Evolutionary conservation across 2,888 invertebrate genomes (phyloP), one percentile per base, ranked within the genome.

Genomic region (Physocephala rufipes): DNA sequence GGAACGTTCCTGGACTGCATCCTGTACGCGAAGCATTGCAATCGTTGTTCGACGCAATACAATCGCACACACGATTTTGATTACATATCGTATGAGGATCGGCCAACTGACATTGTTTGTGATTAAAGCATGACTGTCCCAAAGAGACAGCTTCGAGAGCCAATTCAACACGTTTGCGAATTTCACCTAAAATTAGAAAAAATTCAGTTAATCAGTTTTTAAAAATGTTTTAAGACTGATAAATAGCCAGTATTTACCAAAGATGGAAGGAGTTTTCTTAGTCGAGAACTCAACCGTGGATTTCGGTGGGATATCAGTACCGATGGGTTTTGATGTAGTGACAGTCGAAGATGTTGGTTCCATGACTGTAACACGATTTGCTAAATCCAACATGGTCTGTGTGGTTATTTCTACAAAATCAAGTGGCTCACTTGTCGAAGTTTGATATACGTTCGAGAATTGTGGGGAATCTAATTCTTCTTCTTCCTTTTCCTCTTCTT

Each of bases 1-100:
- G 94, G 85, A 95, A 96, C 19, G 95, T 96, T 73, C 94, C 94
- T 19, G 91, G 90, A 76, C 93, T 90, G 82, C 96, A 96, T 58
- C 95, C 95, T 69, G 91, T 90, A 78, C 90, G 90, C 63, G 89
- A 87, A 0, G 94, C 93, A 21, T 91, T 90, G 85, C 95, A 95
- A 64, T 77, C 79, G n/a, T 70, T 73, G 19, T 62, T 61, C 47
- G 88, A 87, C 24, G 88, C 87, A 74, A 90, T 90, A 82, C 95
- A 96, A 81, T 95, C 94, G 81, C 96, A 96, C 71, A 89, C 82
- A 19, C 84, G 83, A 1, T 78, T 78, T 30, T 75, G 67, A 89
- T 87, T 86, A 83, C 96, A 96, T 70, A 90, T 87, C 0, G 95
- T 92, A 81, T 91, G 88, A 0, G 92, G 89, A 87, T 96, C 96